phyloP scores from a whole-genome alignment of 1,140 invertebrate species.

The Pteromalus puparum region DNA sequence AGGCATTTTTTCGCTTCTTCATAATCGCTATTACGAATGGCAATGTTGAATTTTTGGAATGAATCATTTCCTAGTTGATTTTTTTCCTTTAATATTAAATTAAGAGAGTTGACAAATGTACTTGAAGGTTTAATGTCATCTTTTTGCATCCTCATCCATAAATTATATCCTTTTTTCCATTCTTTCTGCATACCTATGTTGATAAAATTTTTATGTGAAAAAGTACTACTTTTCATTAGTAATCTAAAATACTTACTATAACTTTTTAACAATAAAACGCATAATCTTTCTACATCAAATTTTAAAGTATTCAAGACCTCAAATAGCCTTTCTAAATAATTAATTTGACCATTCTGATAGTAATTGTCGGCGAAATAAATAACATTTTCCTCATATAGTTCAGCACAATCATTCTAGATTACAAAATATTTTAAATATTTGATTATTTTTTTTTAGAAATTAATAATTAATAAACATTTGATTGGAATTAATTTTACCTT shows the following conservation, averaged over 20 bases:
- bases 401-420: neutral
- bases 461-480: neutral
- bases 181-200: neutral
- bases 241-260: constrained; percentile 19
- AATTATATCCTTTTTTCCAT: constrained; percentile 28
- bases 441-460: neutral
- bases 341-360: neutral
- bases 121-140: neutral
- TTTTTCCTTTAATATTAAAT: constrained; percentile 9
- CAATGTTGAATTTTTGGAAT: constrained; percentile 1
- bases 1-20: neutral
- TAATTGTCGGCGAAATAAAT: neutral
- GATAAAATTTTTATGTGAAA: neutral
- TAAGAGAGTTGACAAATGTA: neutral
- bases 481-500: neutral
- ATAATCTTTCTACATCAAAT: constrained; percentile 20
- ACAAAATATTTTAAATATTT: neutral
- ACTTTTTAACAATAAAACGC: constrained; percentile 32
- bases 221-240: neutral
- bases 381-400: neutral
- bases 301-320: constrained; percentile 10
- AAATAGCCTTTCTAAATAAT: constrained; percentile 31
- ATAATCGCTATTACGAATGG: neutral
- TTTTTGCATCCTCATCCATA: constrained; percentile 34
- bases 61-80: neutral